These are phyloP conservation scores for Probaryconus sp. DNA, from an alignment of 1,140 invertebrate genomes.

Conservation along the genomic window DNA sequence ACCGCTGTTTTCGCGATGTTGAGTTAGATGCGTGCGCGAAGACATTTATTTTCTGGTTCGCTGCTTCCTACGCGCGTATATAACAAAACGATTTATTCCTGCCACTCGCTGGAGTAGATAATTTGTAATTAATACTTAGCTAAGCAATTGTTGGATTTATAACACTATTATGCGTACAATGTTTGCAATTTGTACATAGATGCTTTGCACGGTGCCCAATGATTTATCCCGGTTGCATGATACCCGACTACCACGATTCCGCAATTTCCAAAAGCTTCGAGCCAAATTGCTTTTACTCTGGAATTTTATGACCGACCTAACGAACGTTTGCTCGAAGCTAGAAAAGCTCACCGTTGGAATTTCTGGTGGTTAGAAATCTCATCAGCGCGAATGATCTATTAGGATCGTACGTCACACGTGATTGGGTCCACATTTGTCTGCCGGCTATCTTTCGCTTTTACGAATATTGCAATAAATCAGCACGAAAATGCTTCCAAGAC, in stretches of 20 bases:
- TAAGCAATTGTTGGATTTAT: conserved; percentile 50
- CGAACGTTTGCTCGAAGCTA: too few species aligned
- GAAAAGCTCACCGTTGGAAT: too few species aligned
- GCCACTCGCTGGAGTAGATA: conserved; percentile 42
- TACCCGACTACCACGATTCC: too few species aligned
- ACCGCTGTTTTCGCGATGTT: conserved; percentile 33
- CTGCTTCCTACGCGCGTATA: conserved; percentile 42
- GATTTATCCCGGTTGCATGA: conserved; percentile 20
- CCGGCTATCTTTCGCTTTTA: conserved; percentile 34
- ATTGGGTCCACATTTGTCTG: conserved; percentile 20
- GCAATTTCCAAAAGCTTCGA: too few species aligned
- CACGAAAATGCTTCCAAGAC: not conserved
- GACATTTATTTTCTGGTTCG: conserved; percentile 62
- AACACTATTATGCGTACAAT: conserved; percentile 56
- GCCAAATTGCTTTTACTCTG: too few species aligned
- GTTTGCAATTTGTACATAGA: conserved; percentile 44
- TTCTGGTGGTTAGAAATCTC: conserved; percentile 17
- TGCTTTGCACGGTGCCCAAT: conserved; percentile 33
- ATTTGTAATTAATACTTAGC: conserved; percentile 59
- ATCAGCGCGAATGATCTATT: conserved; percentile 47
- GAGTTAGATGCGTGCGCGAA: conserved; percentile 55
- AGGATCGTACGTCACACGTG: conserved; percentile 47
- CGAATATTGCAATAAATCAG: conserved; percentile 6
- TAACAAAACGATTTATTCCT: conserved; percentile 54
- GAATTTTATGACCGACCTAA: too few species aligned